Percentiles rank a stretch among this genome's conserved stretches.
phyloP scores from a whole-genome alignment of 1,140 invertebrate species.

The Potamilus streckersoni region DNA sequence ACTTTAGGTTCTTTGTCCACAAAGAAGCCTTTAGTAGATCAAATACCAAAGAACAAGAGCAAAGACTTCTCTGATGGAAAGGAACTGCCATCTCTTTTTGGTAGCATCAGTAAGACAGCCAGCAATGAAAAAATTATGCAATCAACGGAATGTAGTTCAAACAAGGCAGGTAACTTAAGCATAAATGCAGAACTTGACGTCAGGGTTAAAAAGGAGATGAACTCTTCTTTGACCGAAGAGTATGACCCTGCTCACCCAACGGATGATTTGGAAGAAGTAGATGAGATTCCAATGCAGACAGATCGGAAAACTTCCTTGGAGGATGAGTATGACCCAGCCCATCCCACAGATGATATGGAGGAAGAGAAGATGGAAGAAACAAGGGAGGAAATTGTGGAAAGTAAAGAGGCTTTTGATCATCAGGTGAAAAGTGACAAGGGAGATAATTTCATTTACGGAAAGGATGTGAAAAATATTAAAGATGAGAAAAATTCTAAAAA shows the following conservation, averaged over 20 bases:
- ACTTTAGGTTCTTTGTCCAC: too few relatives aligned
- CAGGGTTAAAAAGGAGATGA: too few relatives aligned
- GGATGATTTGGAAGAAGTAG: constrained; percentile 25
- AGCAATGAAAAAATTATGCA: too few relatives aligned
- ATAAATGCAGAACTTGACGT: too few relatives aligned
- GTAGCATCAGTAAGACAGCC: too few relatives aligned
- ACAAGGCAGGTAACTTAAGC: too few relatives aligned
- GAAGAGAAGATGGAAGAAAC: constrained; percentile 18
- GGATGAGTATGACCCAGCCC: constrained; percentile 24
- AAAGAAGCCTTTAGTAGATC: too few relatives aligned
- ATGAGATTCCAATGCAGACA: not conserved
- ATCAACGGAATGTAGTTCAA: too few relatives aligned
- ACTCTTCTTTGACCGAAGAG: constrained; percentile 1
- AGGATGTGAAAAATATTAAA: constrained; percentile 5
- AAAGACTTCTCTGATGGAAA: too few relatives aligned
- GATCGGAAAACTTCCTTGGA: not conserved
- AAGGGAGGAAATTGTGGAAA: constrained; percentile 20
- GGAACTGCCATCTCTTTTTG: too few relatives aligned
- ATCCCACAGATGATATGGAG: constrained; percentile 22
- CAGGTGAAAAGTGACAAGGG: constrained; percentile 1
- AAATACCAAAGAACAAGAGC: too few relatives aligned
- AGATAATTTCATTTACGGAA: not conserved
- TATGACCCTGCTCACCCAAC: constrained; percentile 48
- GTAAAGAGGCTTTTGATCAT: constrained; percentile 1
- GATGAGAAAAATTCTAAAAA: not conserved